Evolutionary conservation across 2,888 invertebrate species (phyloP), one percentile per base, ranked within the genome.

Genomic region (Diabrotica balteata): DNA sequence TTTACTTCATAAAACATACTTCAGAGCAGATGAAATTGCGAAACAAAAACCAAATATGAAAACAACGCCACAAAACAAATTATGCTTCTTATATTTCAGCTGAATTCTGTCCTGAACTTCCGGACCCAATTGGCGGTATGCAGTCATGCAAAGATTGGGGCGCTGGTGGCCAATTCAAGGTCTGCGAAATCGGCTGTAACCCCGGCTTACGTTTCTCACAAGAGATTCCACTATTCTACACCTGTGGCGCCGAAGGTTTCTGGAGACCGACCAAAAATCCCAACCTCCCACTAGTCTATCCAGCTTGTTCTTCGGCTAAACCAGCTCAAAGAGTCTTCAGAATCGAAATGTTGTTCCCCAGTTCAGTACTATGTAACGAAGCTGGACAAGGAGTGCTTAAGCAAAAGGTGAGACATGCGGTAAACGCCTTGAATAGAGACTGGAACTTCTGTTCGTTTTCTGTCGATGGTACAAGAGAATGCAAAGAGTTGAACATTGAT

Each of bases 371-470:
- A 7, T 98, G 97, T 81, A 97, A 97, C 79, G 94, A 95, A 83
- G 97, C 97, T 42, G 97, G 97, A 1, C 96, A 96, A 85, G 94
- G 93, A 61, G 97, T 97, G 0, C 87, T 97, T 7, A 89, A 94
- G 57, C 95, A 96, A 80, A 93, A 94, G 84, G 95, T 97, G 1
- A 90, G 93, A 74, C 91, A 91, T 76, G 95, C 96, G 8, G 93
- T 98, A 63, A 94, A 96, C 78, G 91, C 94, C 59, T 87, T 97
- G 63, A 97, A 98, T 83, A 90, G 95, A 77, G 95, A 97, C 80
- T 98, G 97, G 97, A 94, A 95, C 87, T 94, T 97, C 91, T 97
- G 97, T 82, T 95, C 96, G 0, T 94, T 95, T 82, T 91, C 94
- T 69, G 88, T 91, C 55, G 93, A 95, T 85, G 95, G 96, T 89